Conservation (phyloP, 2,888 invertebrate species). For the Leuctra nigra region DNA sequence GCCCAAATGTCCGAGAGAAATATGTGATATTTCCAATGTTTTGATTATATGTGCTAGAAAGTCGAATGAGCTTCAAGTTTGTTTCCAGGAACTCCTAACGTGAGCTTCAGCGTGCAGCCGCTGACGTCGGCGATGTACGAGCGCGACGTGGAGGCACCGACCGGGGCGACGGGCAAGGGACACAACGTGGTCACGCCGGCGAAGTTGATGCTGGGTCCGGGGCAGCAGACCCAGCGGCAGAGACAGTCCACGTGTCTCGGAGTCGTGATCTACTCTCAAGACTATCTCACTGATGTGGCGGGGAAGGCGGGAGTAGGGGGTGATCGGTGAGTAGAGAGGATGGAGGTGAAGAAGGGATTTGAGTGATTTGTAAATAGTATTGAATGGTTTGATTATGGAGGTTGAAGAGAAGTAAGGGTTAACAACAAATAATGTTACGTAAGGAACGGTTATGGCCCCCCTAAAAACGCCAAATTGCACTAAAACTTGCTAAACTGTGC, state of each 20-base stretch:
- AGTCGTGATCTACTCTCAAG: slow-evolving; percentile 1
- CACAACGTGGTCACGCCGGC: not conserved
- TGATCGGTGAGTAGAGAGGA: not conserved
- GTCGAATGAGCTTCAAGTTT: too few relatives aligned
- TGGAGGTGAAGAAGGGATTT: too few relatives aligned
- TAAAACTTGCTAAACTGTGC: too few relatives aligned
- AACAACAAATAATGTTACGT: too few relatives aligned
- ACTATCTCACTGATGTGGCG: slow-evolving; percentile 17
- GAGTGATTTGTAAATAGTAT: too few relatives aligned
- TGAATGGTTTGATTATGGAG: too few relatives aligned
- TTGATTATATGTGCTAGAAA: too few relatives aligned
- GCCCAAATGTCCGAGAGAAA: too few relatives aligned
- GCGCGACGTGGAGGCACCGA: not conserved
- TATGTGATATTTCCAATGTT: too few relatives aligned
- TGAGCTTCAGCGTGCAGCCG: slow-evolving; percentile 20
- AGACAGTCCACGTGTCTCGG: slow-evolving; percentile 8
- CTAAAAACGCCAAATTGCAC: too few relatives aligned
- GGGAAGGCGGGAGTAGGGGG: not conserved
- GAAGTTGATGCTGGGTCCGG: not conserved
- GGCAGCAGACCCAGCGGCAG: not conserved
- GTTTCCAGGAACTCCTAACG: not conserved
- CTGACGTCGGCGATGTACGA: not conserved
- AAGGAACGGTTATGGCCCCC: too few relatives aligned
- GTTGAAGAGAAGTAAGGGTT: too few relatives aligned
- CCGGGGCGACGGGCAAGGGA: not conserved